A percentile compares a stretch with the other conserved stretches of the same genome.
These are phyloP conservation scores for Thaumatotibia leucotreta DNA, from an alignment of 1,140 invertebrate species.

Conservation along the genomic window DNA sequence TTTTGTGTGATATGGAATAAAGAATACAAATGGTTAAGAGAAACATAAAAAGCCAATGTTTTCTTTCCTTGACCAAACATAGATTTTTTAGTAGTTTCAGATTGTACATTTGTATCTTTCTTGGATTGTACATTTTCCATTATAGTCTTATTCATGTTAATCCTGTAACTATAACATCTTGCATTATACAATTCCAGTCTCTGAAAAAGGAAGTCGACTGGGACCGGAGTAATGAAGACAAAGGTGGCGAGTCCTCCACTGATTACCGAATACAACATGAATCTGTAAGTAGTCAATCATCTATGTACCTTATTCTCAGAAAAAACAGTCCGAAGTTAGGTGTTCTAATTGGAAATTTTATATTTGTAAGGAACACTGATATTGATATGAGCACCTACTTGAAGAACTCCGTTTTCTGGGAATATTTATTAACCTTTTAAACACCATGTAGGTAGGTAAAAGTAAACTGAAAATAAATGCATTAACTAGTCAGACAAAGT, in stretches of 20 bases:
- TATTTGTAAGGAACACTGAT: no score
- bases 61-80: no score
- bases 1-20: no score
- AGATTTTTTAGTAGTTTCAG: no score
- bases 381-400: no score
- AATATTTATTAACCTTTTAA: neutral
- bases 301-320: slow-evolving; percentile 17
- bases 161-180: neutral
- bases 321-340: neutral
- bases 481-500: no score
- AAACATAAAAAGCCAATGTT: no score
- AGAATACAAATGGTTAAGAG: no score
- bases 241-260: slow-evolving; percentile 84
- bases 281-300: slow-evolving; percentile 81
- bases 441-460: neutral
- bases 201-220: slow-evolving; percentile 93
- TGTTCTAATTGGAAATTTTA: neutral
- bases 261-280: slow-evolving; percentile 87
- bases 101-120: no score
- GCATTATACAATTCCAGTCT: slow-evolving; percentile 80
- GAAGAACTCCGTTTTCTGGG: neutral
- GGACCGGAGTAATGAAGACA: slow-evolving; percentile 85
- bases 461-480: neutral
- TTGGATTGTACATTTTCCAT: no score
- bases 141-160: no score